A percentile compares a stretch with the other conserved stretches of the same genome.
Evolutionary conservation across 2,888 invertebrate species (phyloP).

Genomic region (Chrysolina oricalcia): DNA sequence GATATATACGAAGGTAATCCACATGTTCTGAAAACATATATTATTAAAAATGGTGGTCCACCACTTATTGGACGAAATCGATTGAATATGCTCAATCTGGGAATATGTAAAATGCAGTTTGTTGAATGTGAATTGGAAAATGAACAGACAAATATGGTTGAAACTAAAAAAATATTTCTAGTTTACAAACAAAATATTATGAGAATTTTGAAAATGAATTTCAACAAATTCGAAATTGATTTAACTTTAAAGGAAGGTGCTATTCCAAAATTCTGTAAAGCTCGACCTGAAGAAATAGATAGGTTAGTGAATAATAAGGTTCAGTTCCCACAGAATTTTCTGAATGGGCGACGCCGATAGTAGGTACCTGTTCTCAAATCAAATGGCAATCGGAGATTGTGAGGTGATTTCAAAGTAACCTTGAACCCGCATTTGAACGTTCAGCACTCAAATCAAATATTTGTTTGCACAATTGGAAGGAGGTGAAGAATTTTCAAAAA

Average conservation of each 20-base stretch:
- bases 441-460: not conserved
- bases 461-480: not conserved
- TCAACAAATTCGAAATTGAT: conserved; percentile 14
- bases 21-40: not conserved
- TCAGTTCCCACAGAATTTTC: not conserved
- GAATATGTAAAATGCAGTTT: conserved; percentile 1
- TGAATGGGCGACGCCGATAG: not conserved
- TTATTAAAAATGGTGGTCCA: conserved; percentile 17
- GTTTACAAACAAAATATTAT: conserved; percentile 11
- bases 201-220: conserved; percentile 11
- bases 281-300: not conserved
- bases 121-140: too few species aligned
- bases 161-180: not conserved
- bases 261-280: conserved; percentile 12
- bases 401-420: not conserved
- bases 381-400: not conserved
- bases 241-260: not conserved
- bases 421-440: not conserved
- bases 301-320: not conserved
- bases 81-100: not conserved
- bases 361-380: not conserved
- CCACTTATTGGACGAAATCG: conserved; percentile 16
- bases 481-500: not conserved
- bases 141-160: not conserved
- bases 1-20: not conserved